phyloP scores from a whole-genome alignment of 92 coral and sea anemone genomes.

The Umimayanthus chanpuru region DNA sequence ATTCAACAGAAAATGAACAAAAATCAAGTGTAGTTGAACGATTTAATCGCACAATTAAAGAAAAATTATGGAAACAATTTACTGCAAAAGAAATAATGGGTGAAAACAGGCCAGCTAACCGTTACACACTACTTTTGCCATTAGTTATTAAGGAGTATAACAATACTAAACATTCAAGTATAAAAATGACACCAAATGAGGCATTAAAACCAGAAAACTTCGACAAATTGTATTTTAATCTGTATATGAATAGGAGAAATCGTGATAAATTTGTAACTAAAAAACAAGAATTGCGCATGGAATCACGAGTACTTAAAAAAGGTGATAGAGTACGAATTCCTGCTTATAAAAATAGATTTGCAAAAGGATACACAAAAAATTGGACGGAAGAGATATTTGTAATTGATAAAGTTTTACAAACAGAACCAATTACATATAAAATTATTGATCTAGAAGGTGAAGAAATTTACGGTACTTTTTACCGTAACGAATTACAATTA shows the following conservation, averaged over 20 bases:
- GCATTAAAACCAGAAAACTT: neutral
- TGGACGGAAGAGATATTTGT: neutral
- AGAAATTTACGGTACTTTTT: neutral
- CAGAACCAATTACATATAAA: neutral
- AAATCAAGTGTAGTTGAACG: neutral
- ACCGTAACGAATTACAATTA: neutral
- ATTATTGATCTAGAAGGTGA: neutral
- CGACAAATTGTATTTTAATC: neutral
- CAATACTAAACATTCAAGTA: neutral
- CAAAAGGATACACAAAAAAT: neutral
- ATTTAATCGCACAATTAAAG: neutral
- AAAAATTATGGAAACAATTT: neutral
- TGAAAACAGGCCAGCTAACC: too few species aligned
- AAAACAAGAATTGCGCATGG: too few species aligned
- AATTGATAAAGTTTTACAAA: neutral
- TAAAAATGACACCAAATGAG: neutral
- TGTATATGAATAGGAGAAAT: too few species aligned
- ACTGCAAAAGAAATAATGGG: neutral
- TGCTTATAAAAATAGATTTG: neutral
- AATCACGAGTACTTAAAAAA: neutral
- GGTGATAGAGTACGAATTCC: neutral
- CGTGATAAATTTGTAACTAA: too few species aligned
- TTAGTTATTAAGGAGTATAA: neutral
- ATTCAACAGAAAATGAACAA: neutral
- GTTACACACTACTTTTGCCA: neutral